Conservation (phyloP, 1,140 invertebrate species). For the Lineus longissimus region DNA sequence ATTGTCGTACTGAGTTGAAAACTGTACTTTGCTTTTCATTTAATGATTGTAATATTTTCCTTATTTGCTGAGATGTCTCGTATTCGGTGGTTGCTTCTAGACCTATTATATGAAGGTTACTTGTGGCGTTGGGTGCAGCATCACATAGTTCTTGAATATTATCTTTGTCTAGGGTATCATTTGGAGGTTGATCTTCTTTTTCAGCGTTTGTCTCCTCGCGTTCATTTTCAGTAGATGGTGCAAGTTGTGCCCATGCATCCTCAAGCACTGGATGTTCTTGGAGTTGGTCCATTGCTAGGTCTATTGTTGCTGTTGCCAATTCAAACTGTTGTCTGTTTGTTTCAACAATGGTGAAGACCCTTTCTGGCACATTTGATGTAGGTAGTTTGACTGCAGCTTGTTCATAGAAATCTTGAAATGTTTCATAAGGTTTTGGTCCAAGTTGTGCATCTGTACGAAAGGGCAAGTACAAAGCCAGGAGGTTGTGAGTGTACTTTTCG, state of each 20-base stretch:
- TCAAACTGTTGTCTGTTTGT: no score
- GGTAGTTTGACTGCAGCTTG: slow-evolving; percentile 3
- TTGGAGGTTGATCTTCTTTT: neutral
- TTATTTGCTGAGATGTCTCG: neutral
- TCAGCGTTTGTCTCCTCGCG: neutral
- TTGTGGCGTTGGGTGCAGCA: neutral
- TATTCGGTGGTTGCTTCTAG: neutral
- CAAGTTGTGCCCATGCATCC: neutral
- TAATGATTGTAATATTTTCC: neutral
- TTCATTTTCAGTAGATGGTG: neutral
- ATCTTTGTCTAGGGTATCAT: neutral
- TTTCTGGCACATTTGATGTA: neutral
- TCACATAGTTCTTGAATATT: neutral
- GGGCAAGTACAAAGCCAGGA: slow-evolving; percentile 16
- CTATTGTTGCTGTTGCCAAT: neutral
- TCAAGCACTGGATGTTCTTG: no score
- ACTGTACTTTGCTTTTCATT: neutral
- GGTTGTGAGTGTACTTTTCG: slow-evolving; percentile 10
- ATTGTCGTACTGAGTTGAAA: slow-evolving; percentile 18
- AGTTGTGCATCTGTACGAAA: slow-evolving; percentile 13
- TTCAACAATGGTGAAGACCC: neutral
- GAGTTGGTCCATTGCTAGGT: no score
- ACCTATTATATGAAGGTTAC: neutral
- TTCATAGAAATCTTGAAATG: slow-evolving; percentile 14
- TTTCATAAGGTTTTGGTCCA: slow-evolving; percentile 13